These are phyloP conservation scores for Tipula lateralis DNA, from an alignment of 2,888 invertebrate genomes.

Conservation along the genomic window DNA sequence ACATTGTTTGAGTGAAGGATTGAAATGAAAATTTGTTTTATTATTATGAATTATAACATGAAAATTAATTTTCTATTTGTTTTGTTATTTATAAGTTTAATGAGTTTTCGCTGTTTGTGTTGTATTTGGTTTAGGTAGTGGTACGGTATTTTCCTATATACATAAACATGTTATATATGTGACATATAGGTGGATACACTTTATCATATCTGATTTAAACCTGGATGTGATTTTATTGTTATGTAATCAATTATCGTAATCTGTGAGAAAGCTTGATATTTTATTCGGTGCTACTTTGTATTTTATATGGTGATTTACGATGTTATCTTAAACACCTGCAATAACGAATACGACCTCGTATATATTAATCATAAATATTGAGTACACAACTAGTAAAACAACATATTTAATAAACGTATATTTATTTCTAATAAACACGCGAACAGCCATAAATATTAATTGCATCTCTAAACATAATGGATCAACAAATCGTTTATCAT, in stretches of 20 bases:
- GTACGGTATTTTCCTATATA: neutral
- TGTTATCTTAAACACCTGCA: too few species aligned
- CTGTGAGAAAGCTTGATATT: too few species aligned
- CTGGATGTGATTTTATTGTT: too few species aligned
- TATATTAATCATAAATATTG: neutral
- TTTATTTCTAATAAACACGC: neutral
- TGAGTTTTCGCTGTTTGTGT: neutral
- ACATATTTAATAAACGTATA: neutral
- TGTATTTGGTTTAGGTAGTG: neutral
- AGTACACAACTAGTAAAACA: neutral
- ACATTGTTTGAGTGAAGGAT: neutral
- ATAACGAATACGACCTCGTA: too few species aligned
- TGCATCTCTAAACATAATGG: conserved; percentile 16
- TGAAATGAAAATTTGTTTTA: neutral
- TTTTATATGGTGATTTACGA: too few species aligned
- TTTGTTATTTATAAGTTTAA: neutral
- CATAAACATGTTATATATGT: too few species aligned
- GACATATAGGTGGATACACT: too few species aligned
- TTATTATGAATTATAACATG: neutral
- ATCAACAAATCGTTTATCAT: conserved; percentile 24
- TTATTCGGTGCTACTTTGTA: too few species aligned
- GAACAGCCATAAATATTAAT: neutral
- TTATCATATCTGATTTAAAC: neutral
- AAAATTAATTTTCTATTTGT: neutral
- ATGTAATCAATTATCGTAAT: too few species aligned